Percentiles rank a stretch among this genome's conserved stretches.
Evolutionary conservation across 1,140 invertebrate species (phyloP).

Genomic region (Proales similis): DNA sequence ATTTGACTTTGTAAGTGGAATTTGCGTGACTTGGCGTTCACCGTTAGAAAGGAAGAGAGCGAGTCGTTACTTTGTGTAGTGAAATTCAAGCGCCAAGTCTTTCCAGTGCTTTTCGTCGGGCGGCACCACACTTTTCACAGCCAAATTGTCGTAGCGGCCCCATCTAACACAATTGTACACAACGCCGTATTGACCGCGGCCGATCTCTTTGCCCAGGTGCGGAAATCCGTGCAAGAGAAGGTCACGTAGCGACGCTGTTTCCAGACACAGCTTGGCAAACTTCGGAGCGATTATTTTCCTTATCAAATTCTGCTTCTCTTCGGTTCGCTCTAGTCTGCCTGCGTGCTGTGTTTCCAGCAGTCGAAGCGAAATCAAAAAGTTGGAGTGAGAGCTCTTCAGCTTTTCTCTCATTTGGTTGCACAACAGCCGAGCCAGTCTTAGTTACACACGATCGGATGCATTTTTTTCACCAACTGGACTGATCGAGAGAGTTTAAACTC

Average conservation of each 20-base stretch:
- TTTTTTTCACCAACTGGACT: neutral
- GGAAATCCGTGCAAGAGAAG: slow-evolving; percentile 70
- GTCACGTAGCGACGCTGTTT: slow-evolving; percentile 75
- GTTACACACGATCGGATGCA: slow-evolving; percentile 38
- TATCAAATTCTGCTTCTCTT: slow-evolving; percentile 63
- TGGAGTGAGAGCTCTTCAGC: slow-evolving; percentile 62
- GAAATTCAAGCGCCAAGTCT: slow-evolving; percentile 83
- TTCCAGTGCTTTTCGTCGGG: slow-evolving; percentile 84
- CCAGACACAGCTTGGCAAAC: slow-evolving; percentile 71
- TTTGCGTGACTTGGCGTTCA: neutral
- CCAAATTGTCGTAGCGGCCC: slow-evolving; percentile 65
- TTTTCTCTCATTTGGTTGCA: slow-evolving; percentile 64
- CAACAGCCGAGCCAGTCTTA: slow-evolving; percentile 66
- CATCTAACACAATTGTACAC: slow-evolving; percentile 75
- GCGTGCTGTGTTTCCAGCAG: slow-evolving; percentile 65
- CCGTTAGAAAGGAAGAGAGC: neutral
- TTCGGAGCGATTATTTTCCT: slow-evolving; percentile 71
- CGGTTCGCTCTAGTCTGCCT: slow-evolving; percentile 69
- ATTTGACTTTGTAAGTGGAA: slow-evolving; percentile 64
- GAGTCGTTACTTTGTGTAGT: slow-evolving; percentile 45
- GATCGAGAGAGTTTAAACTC: neutral
- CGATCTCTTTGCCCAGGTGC: slow-evolving; percentile 69
- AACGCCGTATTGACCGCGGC: slow-evolving; percentile 83
- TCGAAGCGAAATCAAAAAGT: slow-evolving; percentile 63
- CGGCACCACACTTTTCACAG: slow-evolving; percentile 81